Evolutionary conservation across 2,888 invertebrate genomes (phyloP).

Genomic region (Minunthozetes semirufus): DNA sequence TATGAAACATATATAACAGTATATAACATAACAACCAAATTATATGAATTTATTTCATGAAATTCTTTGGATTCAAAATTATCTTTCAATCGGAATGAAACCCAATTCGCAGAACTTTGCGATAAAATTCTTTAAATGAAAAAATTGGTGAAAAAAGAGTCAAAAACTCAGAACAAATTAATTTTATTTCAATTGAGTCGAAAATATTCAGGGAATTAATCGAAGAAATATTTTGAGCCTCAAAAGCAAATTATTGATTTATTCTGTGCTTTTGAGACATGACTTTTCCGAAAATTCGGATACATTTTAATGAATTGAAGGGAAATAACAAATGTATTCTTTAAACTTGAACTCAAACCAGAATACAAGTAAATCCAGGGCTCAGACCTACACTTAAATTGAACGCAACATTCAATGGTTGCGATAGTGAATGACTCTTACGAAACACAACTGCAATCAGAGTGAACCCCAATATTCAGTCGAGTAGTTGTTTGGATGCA

Average conservation of each 20-base stretch:
- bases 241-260: not conserved
- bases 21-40: not conserved
- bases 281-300: not conserved
- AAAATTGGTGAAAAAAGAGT: no score
- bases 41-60: not conserved
- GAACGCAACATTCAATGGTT: not conserved
- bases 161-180: no score
- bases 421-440: not conserved
- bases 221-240: no score
- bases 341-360: not conserved
- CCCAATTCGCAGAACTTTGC: no score
- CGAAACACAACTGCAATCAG: not conserved
- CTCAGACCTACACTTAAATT: not conserved
- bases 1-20: not conserved
- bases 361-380: not conserved
- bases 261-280: not conserved
- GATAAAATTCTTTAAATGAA: no score
- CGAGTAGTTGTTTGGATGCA: constrained; percentile 2
- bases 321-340: not conserved
- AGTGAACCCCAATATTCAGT: constrained; percentile 10
- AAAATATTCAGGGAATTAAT: no score
- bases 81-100: no score
- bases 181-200: no score
- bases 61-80: no score
- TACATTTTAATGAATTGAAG: constrained; percentile 7